Evolutionary conservation across 1,140 invertebrate species (phyloP), one percentile per base, ranked within the genome.

Genomic region (Diabrotica undecimpunctata): DNA sequence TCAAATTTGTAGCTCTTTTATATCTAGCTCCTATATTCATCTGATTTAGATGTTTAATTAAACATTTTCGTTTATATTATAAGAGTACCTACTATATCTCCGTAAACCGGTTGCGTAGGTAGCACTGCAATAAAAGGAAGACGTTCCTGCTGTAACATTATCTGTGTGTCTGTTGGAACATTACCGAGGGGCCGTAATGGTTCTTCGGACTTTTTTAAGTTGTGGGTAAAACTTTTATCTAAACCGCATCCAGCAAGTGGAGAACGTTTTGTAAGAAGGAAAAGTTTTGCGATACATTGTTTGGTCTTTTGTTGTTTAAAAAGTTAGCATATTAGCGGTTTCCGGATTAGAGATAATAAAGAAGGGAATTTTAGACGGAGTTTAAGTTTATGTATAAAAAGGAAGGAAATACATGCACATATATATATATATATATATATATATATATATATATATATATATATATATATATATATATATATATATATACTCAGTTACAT

Each of bases 141-240:
- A 61, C 11, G 41, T 10, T 14, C 14, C 46, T 12, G 9, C 14
- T 10, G 38, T 6, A 50, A 39, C 59, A 65, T 65, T 68, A 68
- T 68, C 66, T 65, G 38, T 65, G 25, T 25, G 66, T 61, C 62
- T 67, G 59, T 65, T 36, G 41, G 60, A 68, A 65, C 66, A 68
- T 68, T 68, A 68, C 25, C 63, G 63, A 46, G 41, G 66, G 66
- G 57, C 57, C 63, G 60, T 65, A 68, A 68, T 65, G 66, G 66
- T 51, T 68, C 56, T 65, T 65, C 38, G 51, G 62, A 68, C 57
- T 68, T 68, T 68, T 64, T 68, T 64, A 57, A 68, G 62, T 65
- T 61, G 41, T 52, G 63, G 58, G 66, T 58, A 58, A 68, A 68
- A 68, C 58, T 68, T 68, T 68, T 68, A 68, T 68, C 66, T 68